Percentiles rank a stretch among this genome's conserved stretches.
phyloP scores from a whole-genome alignment of 2,797 vertebrate genomes.

The Ceryle rudis region DNA sequence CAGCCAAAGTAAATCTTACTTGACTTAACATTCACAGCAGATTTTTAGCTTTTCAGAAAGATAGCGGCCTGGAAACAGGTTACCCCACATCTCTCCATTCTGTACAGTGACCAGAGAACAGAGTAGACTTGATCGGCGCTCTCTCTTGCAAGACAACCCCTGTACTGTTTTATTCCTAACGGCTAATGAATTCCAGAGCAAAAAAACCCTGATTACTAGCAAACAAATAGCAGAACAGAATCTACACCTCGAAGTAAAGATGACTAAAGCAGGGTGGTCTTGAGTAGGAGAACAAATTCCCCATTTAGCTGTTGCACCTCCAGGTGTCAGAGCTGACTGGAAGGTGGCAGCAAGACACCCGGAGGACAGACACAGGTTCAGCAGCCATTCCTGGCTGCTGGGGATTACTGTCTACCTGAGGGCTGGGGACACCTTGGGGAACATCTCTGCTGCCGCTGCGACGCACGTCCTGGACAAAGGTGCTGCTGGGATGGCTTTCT shows the following conservation, averaged over 20 bases:
- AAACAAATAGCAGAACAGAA: neutral
- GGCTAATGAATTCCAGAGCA: neutral
- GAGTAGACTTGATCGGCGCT: neutral
- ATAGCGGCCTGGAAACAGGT: neutral
- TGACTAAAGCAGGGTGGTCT: neutral
- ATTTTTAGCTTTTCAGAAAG: neutral
- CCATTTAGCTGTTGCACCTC: neutral
- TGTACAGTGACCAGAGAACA: accelerated
- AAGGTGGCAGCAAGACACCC: neutral
- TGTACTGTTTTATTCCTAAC: neutral
- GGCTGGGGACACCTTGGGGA: neutral
- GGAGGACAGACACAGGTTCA: neutral
- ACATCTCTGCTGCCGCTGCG: neutral
- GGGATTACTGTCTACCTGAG: neutral
- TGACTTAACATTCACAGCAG: neutral
- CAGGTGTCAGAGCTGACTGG: accelerated
- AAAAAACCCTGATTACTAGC: neutral
- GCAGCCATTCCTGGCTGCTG: neutral
- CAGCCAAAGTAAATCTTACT: neutral
- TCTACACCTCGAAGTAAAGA: neutral
- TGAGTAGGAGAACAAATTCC: neutral
- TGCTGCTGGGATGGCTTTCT: neutral
- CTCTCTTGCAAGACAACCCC: neutral
- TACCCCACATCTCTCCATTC: neutral
- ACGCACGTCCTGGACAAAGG: neutral